phyloP scores from a whole-genome alignment of 2,113 vertebrate genomes.

The Holacanthus passer region DNA sequence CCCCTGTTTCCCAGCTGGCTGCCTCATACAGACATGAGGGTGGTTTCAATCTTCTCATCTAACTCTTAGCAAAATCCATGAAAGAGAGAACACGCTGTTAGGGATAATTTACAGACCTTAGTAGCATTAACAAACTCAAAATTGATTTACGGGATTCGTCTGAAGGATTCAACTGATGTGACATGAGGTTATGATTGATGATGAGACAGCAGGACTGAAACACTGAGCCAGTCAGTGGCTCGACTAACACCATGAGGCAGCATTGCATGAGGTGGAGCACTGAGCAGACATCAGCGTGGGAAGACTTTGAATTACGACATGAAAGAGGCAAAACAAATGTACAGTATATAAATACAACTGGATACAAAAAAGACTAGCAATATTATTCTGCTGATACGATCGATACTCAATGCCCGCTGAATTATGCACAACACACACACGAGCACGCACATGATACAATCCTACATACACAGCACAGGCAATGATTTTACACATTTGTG shows the following conservation, averaged over 20 bases:
- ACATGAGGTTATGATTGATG: conserved; percentile 46
- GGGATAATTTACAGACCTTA: background rate
- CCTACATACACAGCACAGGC: conserved; percentile 32
- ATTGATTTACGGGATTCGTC: background rate
- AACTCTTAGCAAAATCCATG: background rate
- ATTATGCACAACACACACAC: conserved; percentile 34
- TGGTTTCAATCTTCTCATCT: no score
- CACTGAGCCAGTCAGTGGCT: conserved; percentile 53
- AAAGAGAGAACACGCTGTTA: no score
- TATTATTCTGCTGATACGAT: conserved; percentile 34
- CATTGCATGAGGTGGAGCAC: conserved; percentile 48
- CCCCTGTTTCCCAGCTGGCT: background rate
- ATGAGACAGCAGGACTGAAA: conserved; percentile 71
- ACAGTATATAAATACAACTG: conserved; percentile 77
- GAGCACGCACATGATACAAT: conserved; percentile 36
- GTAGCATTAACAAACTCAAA: background rate
- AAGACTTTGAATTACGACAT: conserved; percentile 46
- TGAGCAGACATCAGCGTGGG: conserved; percentile 62
- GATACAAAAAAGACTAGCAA: conserved; percentile 62
- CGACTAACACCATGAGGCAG: conserved; percentile 64
- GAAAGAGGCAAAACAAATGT: conserved; percentile 47
- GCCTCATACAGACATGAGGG: background rate
- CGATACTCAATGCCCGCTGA: conserved; percentile 40
- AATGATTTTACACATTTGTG: conserved; percentile 51
- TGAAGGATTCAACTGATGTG: conserved; percentile 43